phyloP scores from a whole-genome alignment of 2,113 vertebrate species.

The Pipa parva region DNA sequence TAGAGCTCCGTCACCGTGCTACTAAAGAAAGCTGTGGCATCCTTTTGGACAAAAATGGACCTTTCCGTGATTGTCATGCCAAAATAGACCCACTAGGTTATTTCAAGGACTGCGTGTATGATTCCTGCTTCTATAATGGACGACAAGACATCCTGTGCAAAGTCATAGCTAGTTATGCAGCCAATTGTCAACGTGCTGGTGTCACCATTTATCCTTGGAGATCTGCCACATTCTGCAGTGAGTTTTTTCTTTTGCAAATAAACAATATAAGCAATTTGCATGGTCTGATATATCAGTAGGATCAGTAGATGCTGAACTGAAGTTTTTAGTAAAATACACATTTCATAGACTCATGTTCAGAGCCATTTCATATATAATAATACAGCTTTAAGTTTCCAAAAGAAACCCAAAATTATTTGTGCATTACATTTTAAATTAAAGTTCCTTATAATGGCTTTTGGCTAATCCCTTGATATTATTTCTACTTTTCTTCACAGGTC shows the following conservation, averaged over 20 bases:
- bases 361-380: too few species aligned
- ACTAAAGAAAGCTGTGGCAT: slow-evolving; percentile 43
- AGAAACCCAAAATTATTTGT: too few species aligned
- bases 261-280: too few species aligned
- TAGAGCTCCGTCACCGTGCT: slow-evolving; percentile 13
- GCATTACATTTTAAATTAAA: too few species aligned
- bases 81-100: slow-evolving; percentile 43
- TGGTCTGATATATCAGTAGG: too few species aligned
- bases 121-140: slow-evolving; percentile 53
- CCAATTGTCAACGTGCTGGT: slow-evolving; percentile 48
- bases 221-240: slow-evolving; percentile 49
- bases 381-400: too few species aligned
- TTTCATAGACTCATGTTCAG: too few species aligned
- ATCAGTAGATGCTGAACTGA: too few species aligned
- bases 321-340: too few species aligned
- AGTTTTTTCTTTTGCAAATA: slow-evolving; percentile 40
- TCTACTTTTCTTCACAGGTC: too few species aligned
- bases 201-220: slow-evolving; percentile 47
- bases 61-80: slow-evolving; percentile 51
- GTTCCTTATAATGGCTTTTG: too few species aligned
- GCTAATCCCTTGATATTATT: too few species aligned
- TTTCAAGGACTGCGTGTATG: slow-evolving; percentile 53
- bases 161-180: slow-evolving; percentile 47
- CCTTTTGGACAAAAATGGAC: slow-evolving; percentile 44
- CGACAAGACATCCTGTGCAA: slow-evolving; percentile 48